Base-by-base conservation (phyloP, 2,888 invertebrate species). In the Parapristionchus giblindavisi region DNA sequence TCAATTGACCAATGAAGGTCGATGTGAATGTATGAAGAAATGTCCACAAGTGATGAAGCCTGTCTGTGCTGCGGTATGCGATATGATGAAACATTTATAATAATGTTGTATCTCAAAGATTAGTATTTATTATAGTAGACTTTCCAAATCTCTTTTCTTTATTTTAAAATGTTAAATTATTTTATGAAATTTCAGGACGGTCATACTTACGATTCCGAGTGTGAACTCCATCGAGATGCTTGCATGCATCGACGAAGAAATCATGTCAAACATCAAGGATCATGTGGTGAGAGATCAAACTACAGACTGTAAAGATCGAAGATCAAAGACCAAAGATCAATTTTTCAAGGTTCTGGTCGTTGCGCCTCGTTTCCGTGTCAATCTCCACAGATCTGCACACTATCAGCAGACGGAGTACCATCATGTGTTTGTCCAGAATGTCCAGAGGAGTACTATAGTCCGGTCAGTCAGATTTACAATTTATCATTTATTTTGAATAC, bases 171-270 rank as follows among this genome's bases (percentile, higher is more conserved):
- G 11, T 43, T 43, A n/a, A n/a, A n/a, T n/a, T n/a, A n/a, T n/a
- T n/a, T n/a, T n/a, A n/a, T n/a, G 6, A 8, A 5, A 5, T 32
- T 78, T 48, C 76, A 81, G 82, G 94, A 95, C 89, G 93, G 93
- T 51, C 92, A 92, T 85, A 94, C 94, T 34, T 95, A 95, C 90
- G 91, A 92, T 82, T 94, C 92, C 89, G 94, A 94, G 89, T 95
- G 95, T 89, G 92, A 94, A 85, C 91, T 95, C 86, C 92, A 92
- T 87, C 83, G 86, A 77, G 85, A 86, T 2, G 88, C 90, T 2
- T 91, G 90, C 81, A 76, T 84, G 48, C 83, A 84, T 48, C 87
- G 89, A 88, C 87, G 85, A 77, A 76, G 77, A 63, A 89, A 90
- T 74, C 79, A 83, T 32, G 88, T 90, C 61, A 89, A 89, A 78